These are phyloP conservation scores for Copidosoma floridanum DNA, from an alignment of 1,140 invertebrate genomes.

Conservation along the genomic window DNA sequence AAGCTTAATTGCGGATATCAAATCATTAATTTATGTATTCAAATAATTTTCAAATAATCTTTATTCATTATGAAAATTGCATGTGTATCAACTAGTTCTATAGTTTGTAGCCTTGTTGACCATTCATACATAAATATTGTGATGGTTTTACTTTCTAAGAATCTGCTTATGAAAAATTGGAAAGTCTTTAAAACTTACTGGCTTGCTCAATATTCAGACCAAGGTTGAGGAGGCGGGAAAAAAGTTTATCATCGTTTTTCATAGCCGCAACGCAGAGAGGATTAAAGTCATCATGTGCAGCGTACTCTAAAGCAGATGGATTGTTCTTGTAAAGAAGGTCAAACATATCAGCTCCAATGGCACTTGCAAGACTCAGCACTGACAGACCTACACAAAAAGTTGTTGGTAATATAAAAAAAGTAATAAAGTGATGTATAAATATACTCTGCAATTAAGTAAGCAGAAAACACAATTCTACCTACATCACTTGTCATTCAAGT, in stretches of 20 bases:
- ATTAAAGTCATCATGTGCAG: constrained; percentile 43
- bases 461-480: background rate
- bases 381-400: constrained; percentile 40
- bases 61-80: too few relatives aligned
- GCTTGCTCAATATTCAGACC: constrained; percentile 35
- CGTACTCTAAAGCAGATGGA: constrained; percentile 37
- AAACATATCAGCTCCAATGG: constrained; percentile 44
- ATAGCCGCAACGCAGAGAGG: constrained; percentile 50
- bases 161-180: too few relatives aligned
- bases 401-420: constrained; percentile 4
- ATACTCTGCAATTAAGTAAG: background rate
- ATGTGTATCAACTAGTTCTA: too few relatives aligned
- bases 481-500: too few relatives aligned
- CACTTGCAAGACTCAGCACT: constrained; percentile 42
- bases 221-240: constrained; percentile 40
- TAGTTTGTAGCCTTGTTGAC: too few relatives aligned
- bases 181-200: too few relatives aligned
- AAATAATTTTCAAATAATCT: too few relatives aligned
- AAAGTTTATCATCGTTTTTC: constrained; percentile 46
- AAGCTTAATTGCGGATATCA: too few relatives aligned
- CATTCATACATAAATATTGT: too few relatives aligned
- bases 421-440: constrained; percentile 3
- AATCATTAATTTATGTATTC: too few relatives aligned
- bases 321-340: constrained; percentile 40
- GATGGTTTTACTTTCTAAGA: too few relatives aligned